Percentiles rank a stretch among this genome's conserved stretches.
phyloP scores from a whole-genome alignment of 1,140 invertebrate species.

The Daktulosphaira vitifoliae region DNA sequence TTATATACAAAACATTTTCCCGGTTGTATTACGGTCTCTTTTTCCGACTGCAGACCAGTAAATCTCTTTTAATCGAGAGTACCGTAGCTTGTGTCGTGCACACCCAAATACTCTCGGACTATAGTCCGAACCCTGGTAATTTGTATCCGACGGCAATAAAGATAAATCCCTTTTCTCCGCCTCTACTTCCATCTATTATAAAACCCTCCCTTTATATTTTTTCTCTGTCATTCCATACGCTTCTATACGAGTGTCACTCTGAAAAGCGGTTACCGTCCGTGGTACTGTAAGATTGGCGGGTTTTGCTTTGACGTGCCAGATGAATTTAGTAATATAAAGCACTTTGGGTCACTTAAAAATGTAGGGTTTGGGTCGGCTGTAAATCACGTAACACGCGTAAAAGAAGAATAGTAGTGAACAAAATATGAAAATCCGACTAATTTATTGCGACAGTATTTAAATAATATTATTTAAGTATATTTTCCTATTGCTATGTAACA shows the following conservation, averaged over 20 bases:
- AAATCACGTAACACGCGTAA: not conserved
- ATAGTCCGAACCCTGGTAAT: not conserved
- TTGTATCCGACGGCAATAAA: not conserved
- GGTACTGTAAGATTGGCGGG: too few relatives aligned
- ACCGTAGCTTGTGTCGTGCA: not conserved
- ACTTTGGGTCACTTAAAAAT: constrained; percentile 14
- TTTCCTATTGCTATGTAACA: too few relatives aligned
- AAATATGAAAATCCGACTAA: not conserved
- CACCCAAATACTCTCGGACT: not conserved
- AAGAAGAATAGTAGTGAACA: not conserved
- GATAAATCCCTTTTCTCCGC: constrained; percentile 2
- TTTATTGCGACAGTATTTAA: too few relatives aligned
- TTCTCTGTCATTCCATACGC: not conserved
- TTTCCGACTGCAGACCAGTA: not conserved
- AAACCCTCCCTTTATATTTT: not conserved
- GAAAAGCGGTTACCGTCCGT: too few relatives aligned
- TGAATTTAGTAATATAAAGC: constrained; percentile 12
- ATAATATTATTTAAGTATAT: too few relatives aligned
- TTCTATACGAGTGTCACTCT: not conserved
- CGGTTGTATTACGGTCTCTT: not conserved
- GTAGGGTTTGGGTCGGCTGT: not conserved
- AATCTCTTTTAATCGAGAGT: constrained; percentile 16
- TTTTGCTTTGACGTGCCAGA: too few relatives aligned
- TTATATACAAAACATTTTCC: too few relatives aligned
- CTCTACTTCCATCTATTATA: too few relatives aligned